Conservation (phyloP, 1,140 invertebrate species). For the Macrotrachela quadricornifera region DNA sequence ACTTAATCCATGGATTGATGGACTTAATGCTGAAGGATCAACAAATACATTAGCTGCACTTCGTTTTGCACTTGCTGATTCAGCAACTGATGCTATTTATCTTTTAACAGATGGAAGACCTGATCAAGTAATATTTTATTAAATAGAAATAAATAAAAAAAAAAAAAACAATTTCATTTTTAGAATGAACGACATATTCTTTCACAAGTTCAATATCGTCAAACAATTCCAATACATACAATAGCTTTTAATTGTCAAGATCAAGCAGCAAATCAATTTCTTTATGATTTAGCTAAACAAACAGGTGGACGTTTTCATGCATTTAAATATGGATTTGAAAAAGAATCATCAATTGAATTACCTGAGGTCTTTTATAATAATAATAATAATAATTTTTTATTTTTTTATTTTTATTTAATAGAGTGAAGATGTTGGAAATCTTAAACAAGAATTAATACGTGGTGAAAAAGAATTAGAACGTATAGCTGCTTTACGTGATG, state of each 20-base stretch:
- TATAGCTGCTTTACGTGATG: no score
- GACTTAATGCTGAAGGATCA: constrained; percentile 23
- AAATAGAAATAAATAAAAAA: neutral
- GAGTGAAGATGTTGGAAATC: no score
- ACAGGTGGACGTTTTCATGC: constrained; percentile 25
- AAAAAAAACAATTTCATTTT: no score
- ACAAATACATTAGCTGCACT: constrained; percentile 27
- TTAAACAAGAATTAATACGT: no score
- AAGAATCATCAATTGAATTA: no score
- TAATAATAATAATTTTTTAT: no score
- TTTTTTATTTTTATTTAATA: no score
- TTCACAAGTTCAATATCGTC: constrained; percentile 25
- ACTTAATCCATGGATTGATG: constrained; percentile 26
- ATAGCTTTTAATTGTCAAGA: constrained; percentile 32
- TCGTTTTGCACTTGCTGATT: constrained; percentile 22
- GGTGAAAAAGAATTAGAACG: no score
- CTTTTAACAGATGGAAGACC: constrained; percentile 29
- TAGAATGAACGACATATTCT: constrained; percentile 27
- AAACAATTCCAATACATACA: constrained; percentile 22
- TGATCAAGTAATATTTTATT: constrained; percentile 18
- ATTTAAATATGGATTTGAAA: no score
- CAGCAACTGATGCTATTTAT: constrained; percentile 25
- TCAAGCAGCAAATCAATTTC: constrained; percentile 27
- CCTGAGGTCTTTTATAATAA: no score
- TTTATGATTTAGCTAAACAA: constrained; percentile 22